These are phyloP conservation scores for Helicoverpa zea DNA, from an alignment of 1,140 invertebrate genomes.

Conservation along the genomic window DNA sequence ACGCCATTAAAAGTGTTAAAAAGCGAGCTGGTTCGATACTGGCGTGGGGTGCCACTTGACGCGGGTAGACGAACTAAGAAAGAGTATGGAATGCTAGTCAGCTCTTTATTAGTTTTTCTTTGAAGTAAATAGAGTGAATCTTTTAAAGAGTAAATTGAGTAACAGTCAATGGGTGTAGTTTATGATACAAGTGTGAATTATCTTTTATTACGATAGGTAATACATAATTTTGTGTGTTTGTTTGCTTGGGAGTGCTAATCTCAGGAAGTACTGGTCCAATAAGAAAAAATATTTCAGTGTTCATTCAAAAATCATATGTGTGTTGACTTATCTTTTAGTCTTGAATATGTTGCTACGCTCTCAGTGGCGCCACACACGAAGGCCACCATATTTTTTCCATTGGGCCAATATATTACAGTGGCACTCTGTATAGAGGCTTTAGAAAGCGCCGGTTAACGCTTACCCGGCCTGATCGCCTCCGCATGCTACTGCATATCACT, in stretches of 20 bases:
- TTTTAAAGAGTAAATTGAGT: too few relatives aligned
- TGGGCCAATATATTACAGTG: conserved; percentile 38
- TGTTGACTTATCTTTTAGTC: too few relatives aligned
- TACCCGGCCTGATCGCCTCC: conserved; percentile 1
- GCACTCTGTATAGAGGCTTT: conserved; percentile 31
- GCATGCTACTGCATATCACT: background rate
- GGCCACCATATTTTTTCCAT: conserved; percentile 43
- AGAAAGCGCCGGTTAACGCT: conserved; percentile 24
- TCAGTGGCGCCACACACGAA: background rate
- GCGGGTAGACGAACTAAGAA: conserved; percentile 11
- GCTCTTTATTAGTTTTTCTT: background rate
- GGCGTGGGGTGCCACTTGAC: conserved; percentile 8
- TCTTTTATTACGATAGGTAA: too few relatives aligned
- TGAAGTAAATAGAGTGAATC: too few relatives aligned
- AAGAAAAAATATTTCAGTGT: too few relatives aligned
- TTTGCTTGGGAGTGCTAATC: too few relatives aligned
- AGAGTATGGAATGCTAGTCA: background rate
- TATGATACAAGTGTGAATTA: too few relatives aligned
- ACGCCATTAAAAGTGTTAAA: conserved; percentile 66
- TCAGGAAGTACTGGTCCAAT: too few relatives aligned
- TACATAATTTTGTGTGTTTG: too few relatives aligned
- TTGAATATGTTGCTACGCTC: background rate
- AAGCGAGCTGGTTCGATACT: conserved; percentile 57
- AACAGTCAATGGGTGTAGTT: too few relatives aligned
- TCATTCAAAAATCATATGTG: too few relatives aligned